Conservation (phyloP, 1,140 invertebrate species). For the Listronotus bonariensis region DNA sequence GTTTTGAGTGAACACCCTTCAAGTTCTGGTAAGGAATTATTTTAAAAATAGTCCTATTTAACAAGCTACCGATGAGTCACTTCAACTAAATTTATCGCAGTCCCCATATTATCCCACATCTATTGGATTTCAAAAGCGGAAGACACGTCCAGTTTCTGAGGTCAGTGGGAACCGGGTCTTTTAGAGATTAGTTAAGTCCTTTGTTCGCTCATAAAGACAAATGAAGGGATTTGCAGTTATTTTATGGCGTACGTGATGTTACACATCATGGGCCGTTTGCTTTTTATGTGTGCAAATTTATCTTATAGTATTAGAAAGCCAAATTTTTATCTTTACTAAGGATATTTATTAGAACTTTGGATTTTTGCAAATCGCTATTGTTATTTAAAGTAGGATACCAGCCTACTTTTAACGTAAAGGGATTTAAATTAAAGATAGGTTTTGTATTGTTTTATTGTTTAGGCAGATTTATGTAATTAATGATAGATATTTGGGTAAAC, state of each 20-base stretch:
- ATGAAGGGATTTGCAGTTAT: conserved; percentile 54
- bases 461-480: too few species aligned
- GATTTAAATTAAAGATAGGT: too few species aligned
- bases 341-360: too few species aligned
- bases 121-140: conserved; percentile 16
- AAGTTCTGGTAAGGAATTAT: too few species aligned
- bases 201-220: conserved; percentile 54
- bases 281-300: conserved; percentile 28
- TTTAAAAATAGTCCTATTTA: too few species aligned
- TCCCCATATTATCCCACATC: conserved; percentile 34
- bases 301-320: conserved; percentile 8
- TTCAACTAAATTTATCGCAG: conserved; percentile 44
- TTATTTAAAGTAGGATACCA: too few species aligned
- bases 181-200: conserved; percentile 52
- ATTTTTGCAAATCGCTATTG: too few species aligned
- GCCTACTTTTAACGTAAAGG: too few species aligned
- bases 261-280: conserved; percentile 27
- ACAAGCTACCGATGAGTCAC: conserved; percentile 22
- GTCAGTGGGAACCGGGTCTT: conserved; percentile 35
- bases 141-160: conserved; percentile 34
- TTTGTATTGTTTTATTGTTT: too few species aligned
- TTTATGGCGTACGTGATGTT: conserved; percentile 46
- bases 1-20: too few species aligned
- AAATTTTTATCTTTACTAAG: too few species aligned
- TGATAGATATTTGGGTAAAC: too few species aligned